Evolutionary conservation across 1,140 invertebrate species (phyloP), one percentile per base, ranked within the genome.

Genomic region (Apis florea): DNA sequence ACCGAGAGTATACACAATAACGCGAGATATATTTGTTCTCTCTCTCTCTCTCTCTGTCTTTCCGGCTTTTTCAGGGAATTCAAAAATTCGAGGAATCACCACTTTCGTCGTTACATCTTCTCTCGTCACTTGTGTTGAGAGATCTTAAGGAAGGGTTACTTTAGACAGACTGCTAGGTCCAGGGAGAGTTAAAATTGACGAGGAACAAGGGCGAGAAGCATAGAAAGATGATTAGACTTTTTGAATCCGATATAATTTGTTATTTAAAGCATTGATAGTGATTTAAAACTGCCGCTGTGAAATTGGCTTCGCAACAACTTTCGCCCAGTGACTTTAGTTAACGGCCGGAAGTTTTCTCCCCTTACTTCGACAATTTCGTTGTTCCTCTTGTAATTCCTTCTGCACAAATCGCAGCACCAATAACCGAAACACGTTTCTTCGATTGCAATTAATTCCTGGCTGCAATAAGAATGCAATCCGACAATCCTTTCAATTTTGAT

Each of bases 261-360:
- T 21, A 24, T 49, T 13, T 26, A 40, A 40, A 10, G 51, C 47
- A 49, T 63, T 26, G 68, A 13, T n/a, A 58, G 53, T 79, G 54
- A 72, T 72, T 72, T 70, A 64, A 72, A 79, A 59, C 58, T 40
- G 58, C 17, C 47, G 47, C 21, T 49, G 69, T 64, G 69, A 79
- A 79, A 79, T 79, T 79, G 77, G 26, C 69, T 51, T 72, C 9
- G 77, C 69, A 79, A 79, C 69, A 79, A 79, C 68, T 79, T 72
- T 72, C 49, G 21, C 54, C 15, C 19, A 51, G 58, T 64, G 69
- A 79, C 56, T 70, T 79, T 54, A 79, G 77, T 79, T 79, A 72
- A 79, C 49, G 19, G 21, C 17, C 69, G 31, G 17, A 72, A 79
- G 58, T 72, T 79, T 79, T 79, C 49, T 64, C 4, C 47, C 66